Conservation (phyloP, 2,888 invertebrate species). For the Drosophila formosana region DNA sequence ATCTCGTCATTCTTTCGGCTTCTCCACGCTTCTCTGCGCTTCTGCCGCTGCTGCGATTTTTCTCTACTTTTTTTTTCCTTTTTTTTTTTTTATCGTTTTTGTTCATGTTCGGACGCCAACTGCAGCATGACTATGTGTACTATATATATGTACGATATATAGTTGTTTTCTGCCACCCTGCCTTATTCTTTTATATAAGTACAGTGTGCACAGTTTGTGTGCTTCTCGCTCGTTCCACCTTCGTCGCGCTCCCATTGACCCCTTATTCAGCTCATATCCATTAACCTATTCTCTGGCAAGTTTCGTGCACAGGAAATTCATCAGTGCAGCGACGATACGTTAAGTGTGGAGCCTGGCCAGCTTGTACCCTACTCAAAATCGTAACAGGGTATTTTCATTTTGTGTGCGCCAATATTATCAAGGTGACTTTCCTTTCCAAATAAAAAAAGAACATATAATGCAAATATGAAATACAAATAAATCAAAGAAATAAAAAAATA, state of each 20-base stretch:
- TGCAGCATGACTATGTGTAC: neutral
- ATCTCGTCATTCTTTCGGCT: neutral
- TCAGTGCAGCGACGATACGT: constrained; percentile 45
- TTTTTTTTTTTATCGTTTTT: constrained; percentile 6
- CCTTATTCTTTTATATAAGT: neutral
- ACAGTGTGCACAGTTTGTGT: neutral
- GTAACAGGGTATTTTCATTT: no score
- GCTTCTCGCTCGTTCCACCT: neutral
- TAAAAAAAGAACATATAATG: no score
- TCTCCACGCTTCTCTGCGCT: neutral
- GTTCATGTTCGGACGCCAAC: constrained; percentile 3
- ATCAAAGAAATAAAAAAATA: no score
- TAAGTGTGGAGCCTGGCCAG: constrained; percentile 24
- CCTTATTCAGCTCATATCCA: constrained; percentile 17
- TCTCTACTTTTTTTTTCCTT: neutral
- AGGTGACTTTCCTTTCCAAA: no score
- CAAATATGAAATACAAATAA: no score
- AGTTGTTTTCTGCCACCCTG: neutral
- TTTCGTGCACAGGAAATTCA: constrained; percentile 60
- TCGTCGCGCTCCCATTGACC: constrained; percentile 11
- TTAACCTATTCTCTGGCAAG: constrained; percentile 49
- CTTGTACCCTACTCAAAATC: no score
- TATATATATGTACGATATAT: no score
- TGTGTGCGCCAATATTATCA: no score
- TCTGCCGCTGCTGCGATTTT: neutral